Conservation (phyloP, 2,888 invertebrate genomes). For the Synergus itoensis region DNA sequence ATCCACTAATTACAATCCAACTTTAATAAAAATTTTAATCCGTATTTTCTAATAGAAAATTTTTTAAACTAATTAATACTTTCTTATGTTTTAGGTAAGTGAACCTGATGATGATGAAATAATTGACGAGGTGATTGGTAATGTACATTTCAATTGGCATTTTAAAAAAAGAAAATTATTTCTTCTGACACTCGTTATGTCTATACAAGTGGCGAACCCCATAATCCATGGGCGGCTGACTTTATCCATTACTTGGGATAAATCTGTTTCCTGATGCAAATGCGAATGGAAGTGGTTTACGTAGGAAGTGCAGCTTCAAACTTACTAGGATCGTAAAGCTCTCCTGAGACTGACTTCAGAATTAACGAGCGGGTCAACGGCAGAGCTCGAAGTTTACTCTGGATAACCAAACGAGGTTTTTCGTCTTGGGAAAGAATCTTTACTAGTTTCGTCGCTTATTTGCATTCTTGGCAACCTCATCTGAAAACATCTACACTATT, state of each 20-base stretch:
- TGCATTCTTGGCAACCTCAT: slow-evolving; percentile 1
- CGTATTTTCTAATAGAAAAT: not conserved
- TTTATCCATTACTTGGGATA: slow-evolving; percentile 74
- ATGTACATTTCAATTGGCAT: not conserved
- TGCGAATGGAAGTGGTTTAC: slow-evolving; percentile 61
- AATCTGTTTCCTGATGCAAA: slow-evolving; percentile 74
- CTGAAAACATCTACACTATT: not conserved
- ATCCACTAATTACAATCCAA: too few species aligned
- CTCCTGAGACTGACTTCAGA: slow-evolving; percentile 66
- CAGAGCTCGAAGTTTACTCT: slow-evolving; percentile 52
- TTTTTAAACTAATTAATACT: not conserved
- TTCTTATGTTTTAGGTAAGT: slow-evolving; percentile 68
- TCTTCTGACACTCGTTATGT: not conserved
- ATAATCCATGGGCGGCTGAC: slow-evolving; percentile 65
- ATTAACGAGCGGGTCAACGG: slow-evolving; percentile 68
- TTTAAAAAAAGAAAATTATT: slow-evolving; percentile 9
- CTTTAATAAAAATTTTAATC: not conserved
- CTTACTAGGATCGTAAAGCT: slow-evolving; percentile 65
- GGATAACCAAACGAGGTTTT: slow-evolving; percentile 49
- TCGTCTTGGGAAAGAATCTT: slow-evolving; percentile 21
- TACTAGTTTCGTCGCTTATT: slow-evolving; percentile 24
- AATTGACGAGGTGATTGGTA: not conserved
- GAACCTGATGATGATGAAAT: not conserved
- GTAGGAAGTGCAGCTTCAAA: slow-evolving; percentile 56
- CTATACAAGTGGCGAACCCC: slow-evolving; percentile 11